Percentiles rank a stretch among this genome's conserved stretches.
These are phyloP conservation scores for Neodiprion pinetum DNA, from an alignment of 1,140 invertebrate species.

Conservation along the genomic window DNA sequence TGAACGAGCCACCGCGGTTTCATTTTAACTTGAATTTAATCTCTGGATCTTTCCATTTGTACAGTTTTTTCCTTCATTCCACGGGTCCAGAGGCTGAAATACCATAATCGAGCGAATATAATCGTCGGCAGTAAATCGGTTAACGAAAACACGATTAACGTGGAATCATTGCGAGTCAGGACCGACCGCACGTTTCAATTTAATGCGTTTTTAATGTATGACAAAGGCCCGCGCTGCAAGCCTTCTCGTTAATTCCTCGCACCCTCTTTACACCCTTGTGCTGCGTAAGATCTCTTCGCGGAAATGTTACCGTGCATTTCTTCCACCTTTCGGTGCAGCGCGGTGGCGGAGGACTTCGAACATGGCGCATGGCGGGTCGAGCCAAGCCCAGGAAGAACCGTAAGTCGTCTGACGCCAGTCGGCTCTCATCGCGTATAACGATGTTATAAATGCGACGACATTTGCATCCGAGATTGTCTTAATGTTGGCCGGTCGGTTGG, in stretches of 20 bases:
- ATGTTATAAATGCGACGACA: conserved; percentile 5
- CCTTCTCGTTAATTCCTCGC: not conserved
- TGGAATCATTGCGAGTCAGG: not conserved
- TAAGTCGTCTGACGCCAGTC: not conserved
- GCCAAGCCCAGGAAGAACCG: not conserved
- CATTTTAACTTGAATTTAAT: too few relatives aligned
- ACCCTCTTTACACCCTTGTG: not conserved
- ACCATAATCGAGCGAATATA: too few relatives aligned
- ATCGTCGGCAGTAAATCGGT: not conserved
- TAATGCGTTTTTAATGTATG: conserved; percentile 1
- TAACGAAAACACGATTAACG: not conserved
- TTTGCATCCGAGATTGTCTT: not conserved
- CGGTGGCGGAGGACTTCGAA: too few relatives aligned
- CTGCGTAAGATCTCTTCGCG: not conserved
- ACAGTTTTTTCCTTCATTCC: too few relatives aligned
- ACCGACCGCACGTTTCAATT: not conserved
- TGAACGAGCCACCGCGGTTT: too few relatives aligned
- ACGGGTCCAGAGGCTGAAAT: too few relatives aligned
- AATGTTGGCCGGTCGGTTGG: not conserved
- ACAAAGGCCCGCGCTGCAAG: not conserved
- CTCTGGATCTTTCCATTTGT: too few relatives aligned
- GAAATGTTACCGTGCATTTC: not conserved
- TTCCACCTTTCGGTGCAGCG: too few relatives aligned
- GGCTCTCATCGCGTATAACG: not conserved
- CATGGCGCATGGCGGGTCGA: too few relatives aligned